These are phyloP conservation scores for Coelopa frigida DNA, from an alignment of 1,140 invertebrate species.

Conservation along the genomic window DNA sequence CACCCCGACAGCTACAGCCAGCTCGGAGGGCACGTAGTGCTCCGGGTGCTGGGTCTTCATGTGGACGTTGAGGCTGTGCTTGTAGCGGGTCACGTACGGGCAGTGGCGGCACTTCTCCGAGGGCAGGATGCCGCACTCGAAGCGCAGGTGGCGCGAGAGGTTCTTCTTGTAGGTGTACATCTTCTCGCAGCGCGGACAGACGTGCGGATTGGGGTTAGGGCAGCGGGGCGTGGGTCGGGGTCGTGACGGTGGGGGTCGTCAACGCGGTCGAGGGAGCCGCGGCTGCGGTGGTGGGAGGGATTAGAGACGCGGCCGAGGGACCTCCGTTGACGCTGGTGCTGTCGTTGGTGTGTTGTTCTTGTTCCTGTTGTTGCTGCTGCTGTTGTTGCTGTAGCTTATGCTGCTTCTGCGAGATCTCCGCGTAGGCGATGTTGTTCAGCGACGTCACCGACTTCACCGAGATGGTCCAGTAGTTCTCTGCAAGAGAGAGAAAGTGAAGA, in stretches of 20 bases:
- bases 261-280: no score
- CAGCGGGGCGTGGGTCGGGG: not conserved
- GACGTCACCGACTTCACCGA: constrained; percentile 39
- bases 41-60: constrained; percentile 41
- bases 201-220: constrained; percentile 19
- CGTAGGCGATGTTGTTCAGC: constrained; percentile 26
- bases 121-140: constrained; percentile 52
- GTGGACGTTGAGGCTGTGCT: constrained; percentile 50
- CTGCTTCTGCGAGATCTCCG: constrained; percentile 13
- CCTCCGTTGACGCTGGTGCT: not conserved
- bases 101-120: constrained; percentile 54
- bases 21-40: no score
- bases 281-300: no score
- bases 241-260: not conserved
- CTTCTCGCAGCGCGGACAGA: constrained; percentile 53
- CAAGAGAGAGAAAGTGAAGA: constrained; percentile 26
- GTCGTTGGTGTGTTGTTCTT: not conserved
- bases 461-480: constrained; percentile 33
- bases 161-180: constrained; percentile 53
- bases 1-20: no score
- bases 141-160: constrained; percentile 50
- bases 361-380: not conserved
- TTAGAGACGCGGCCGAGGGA: not conserved
- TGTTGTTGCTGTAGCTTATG: constrained; percentile 6
- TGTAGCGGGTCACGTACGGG: constrained; percentile 51